phyloP scores from a whole-genome alignment of 2,797 vertebrate species.

The Malacoraja senta region DNA sequence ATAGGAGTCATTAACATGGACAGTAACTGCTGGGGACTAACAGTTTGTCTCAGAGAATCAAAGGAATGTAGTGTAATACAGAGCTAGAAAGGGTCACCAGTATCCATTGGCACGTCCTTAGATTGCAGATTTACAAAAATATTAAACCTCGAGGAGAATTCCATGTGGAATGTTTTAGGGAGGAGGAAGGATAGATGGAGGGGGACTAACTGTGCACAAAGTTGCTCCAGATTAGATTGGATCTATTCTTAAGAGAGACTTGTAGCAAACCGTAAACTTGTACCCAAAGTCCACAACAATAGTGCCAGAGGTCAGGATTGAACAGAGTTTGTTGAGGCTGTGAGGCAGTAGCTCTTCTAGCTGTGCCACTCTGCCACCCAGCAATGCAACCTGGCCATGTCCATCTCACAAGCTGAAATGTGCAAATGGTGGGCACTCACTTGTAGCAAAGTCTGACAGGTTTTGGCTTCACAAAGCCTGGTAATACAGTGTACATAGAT shows the following conservation, averaged over 20 bases:
- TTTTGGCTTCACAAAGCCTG: constrained; percentile 60
- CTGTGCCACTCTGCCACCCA: too few relatives aligned
- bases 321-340: too few relatives aligned
- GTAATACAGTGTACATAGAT: constrained; percentile 68
- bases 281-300: too few relatives aligned
- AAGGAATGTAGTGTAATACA: background rate
- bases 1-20: background rate
- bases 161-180: background rate
- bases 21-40: background rate
- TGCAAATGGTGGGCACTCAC: constrained; percentile 44
- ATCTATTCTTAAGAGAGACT: background rate
- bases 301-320: too few relatives aligned
- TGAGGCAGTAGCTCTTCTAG: too few relatives aligned
- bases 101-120: background rate
- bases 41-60: background rate
- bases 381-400: too few relatives aligned
- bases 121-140: background rate
- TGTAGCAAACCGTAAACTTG: background rate
- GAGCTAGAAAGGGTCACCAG: background rate
- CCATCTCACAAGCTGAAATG: background rate
- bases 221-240: background rate
- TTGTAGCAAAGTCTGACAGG: constrained; percentile 54
- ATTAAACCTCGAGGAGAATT: background rate
- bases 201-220: background rate
- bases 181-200: background rate